Conservation (phyloP, 2,797 vertebrate species). For the Vultur gryphus region DNA sequence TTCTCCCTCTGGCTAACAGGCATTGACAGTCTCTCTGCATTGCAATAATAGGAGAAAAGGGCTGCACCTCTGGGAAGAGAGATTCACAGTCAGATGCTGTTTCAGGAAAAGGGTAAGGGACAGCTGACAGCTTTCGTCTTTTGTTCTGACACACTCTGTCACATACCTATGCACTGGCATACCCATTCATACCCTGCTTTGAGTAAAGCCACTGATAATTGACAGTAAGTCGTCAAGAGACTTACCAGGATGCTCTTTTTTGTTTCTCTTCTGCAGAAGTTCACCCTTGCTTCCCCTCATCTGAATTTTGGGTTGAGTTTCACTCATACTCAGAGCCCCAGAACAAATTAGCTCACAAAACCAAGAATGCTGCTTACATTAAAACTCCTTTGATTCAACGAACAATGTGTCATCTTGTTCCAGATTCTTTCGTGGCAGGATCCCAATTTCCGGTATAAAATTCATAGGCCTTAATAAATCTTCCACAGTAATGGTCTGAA, state of each 20-base stretch:
- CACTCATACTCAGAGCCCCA: background rate
- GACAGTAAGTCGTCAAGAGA: background rate
- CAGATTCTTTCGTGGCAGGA: background rate
- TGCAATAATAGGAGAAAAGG: background rate
- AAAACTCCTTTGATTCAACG: background rate
- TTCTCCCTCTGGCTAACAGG: background rate
- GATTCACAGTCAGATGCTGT: background rate
- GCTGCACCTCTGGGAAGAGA: background rate
- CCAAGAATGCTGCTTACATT: background rate
- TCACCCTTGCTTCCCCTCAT: background rate
- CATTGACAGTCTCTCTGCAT: background rate
- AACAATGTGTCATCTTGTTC: background rate
- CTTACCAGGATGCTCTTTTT: background rate
- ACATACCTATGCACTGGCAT: background rate
- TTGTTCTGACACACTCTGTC: background rate
- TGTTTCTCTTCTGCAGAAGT: background rate
- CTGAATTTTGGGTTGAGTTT: background rate
- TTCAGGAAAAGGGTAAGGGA: background rate
- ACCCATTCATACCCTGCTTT: background rate
- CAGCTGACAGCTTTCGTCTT: background rate
- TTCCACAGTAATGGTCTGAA: background rate
- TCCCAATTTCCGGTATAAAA: background rate
- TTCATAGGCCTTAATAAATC: constrained; percentile 15
- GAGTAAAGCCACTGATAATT: background rate
- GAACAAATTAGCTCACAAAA: background rate